phyloP scores from a whole-genome alignment of 1,140 invertebrate species.

The Penaeus japonicus region DNA sequence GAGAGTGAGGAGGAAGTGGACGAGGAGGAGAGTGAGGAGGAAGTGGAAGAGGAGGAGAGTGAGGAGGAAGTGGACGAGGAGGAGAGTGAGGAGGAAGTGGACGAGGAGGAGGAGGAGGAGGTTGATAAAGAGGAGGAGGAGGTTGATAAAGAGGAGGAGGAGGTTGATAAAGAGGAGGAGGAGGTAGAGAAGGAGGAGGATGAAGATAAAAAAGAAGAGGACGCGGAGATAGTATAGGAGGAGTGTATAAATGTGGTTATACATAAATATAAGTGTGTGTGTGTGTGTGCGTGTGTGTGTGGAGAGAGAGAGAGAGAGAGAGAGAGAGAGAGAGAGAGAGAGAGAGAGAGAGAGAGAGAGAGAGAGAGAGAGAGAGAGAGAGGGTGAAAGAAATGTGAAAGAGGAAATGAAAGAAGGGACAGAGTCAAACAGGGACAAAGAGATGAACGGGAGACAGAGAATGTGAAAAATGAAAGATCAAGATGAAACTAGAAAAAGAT shows the following conservation, averaged over 20 bases:
- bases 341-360: not conserved
- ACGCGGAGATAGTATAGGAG: not conserved
- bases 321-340: not conserved
- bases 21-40: too few species aligned
- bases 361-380: not conserved
- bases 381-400: not conserved
- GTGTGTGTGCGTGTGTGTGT: not conserved
- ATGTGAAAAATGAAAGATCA: not conserved
- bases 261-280: too few species aligned
- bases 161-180: not conserved
- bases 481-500: not conserved
- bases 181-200: constrained; percentile 4
- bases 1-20: too few species aligned
- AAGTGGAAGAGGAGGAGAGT: too few species aligned
- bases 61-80: too few species aligned
- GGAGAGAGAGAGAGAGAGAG: not conserved
- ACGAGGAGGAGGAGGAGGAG: not conserved
- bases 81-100: too few species aligned
- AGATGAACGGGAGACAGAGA: not conserved
- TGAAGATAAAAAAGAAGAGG: not conserved
- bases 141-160: not conserved
- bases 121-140: not conserved
- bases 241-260: not conserved
- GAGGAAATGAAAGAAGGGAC: not conserved
- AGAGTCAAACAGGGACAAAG: not conserved